Conservation (phyloP, 2,888 invertebrate species). For the Epirrhoe alternata region DNA sequence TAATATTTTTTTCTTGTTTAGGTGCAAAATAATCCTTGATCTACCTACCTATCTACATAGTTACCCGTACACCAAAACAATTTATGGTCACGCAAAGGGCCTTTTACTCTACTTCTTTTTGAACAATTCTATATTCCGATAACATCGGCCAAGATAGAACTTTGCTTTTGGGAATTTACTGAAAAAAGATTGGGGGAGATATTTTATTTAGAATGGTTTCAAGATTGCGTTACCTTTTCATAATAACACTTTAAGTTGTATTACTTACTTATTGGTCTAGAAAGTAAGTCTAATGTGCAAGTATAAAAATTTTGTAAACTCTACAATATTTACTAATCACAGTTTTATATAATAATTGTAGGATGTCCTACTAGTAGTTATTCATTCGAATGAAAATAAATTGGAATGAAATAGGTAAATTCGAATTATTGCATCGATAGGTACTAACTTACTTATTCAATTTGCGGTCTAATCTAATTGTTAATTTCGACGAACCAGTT, state of each 20-base stretch:
- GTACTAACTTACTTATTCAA: not conserved
- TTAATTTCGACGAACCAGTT: conserved; percentile 22
- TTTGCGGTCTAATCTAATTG: not conserved
- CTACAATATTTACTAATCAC: no score
- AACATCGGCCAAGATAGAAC: conserved; percentile 17
- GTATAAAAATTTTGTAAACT: no score
- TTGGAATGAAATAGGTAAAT: not conserved
- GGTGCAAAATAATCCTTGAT: no score
- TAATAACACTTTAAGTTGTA: no score
- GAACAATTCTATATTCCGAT: conserved; percentile 27
- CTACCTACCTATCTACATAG: not conserved
- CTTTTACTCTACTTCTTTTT: conserved; percentile 27
- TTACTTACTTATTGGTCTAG: no score
- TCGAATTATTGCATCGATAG: not conserved
- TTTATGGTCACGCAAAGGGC: conserved; percentile 39
- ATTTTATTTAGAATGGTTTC: conserved; percentile 11
- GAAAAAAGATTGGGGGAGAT: conserved; percentile 19
- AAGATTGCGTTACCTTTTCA: not conserved
- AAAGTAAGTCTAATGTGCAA: no score
- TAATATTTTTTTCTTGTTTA: no score
- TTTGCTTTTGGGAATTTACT: conserved; percentile 27
- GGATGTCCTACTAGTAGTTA: no score
- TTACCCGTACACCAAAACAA: conserved; percentile 16
- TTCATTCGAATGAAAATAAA: no score
- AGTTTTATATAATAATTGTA: no score